Percentiles rank a stretch among this genome's conserved stretches.
Conservation (phyloP, 2,113 vertebrate genomes). For the Cebidichthys violaceus region DNA sequence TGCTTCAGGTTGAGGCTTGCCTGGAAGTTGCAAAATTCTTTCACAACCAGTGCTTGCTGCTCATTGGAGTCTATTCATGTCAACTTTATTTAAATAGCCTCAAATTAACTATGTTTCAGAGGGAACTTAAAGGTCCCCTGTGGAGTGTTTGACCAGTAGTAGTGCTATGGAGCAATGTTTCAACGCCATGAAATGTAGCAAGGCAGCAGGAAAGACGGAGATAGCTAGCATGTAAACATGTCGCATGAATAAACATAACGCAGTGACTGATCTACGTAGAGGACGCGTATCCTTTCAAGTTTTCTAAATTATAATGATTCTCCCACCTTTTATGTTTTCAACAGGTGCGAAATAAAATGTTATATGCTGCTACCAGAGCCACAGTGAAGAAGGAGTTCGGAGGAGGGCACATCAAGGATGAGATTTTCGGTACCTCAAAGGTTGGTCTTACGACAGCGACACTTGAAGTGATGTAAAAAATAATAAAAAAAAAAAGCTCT, state of each 20-base stretch:
- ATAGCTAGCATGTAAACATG: not conserved
- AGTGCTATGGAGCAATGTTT: too few relatives aligned
- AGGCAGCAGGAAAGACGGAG: not conserved
- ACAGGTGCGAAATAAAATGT: conserved; percentile 97
- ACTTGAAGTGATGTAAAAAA: not conserved
- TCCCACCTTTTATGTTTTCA: conserved; percentile 7
- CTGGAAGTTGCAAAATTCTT: conserved; percentile 54
- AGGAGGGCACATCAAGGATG: conserved; percentile 96
- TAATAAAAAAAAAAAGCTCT: not conserved
- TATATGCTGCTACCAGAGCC: conserved; percentile 96
- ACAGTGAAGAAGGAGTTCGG: conserved; percentile 98
- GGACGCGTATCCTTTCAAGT: not conserved
- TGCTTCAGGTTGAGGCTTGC: conserved; percentile 73
- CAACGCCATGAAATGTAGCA: not conserved
- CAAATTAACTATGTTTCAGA: not conserved
- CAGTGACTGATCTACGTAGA: not conserved
- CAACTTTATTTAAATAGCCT: not conserved
- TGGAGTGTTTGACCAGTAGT: not conserved
- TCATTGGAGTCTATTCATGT: not conserved
- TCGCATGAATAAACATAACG: not conserved
- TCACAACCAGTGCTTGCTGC: conserved; percentile 14
- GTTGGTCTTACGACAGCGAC: conserved; percentile 72
- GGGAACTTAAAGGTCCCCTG: not conserved
- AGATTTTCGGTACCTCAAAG: conserved; percentile 93
- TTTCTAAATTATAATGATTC: not conserved